Conservation (phyloP, 2,797 vertebrate species). For the Eidolon dupreanum region DNA sequence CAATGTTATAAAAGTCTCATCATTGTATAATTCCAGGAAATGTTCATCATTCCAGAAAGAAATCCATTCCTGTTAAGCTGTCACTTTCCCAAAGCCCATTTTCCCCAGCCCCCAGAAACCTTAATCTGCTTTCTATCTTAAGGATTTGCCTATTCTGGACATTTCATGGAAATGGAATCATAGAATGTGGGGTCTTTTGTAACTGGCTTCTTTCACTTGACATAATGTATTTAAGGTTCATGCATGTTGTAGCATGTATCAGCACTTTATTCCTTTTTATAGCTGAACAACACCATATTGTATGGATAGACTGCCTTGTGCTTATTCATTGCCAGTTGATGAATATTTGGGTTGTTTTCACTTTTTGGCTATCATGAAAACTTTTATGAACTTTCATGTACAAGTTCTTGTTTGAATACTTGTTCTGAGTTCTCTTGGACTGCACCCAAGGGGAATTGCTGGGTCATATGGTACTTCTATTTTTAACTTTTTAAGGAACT, state of each 20-base stretch:
- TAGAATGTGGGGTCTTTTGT: background rate
- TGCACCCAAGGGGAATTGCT: background rate
- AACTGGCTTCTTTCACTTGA: background rate
- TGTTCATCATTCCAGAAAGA: background rate
- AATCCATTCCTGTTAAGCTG: background rate
- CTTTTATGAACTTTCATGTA: background rate
- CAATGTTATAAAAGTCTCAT: background rate
- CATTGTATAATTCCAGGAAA: background rate
- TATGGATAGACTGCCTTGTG: background rate
- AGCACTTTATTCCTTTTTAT: background rate
- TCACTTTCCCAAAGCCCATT: background rate
- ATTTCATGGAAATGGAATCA: background rate
- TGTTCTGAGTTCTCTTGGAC: background rate
- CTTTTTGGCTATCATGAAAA: background rate
- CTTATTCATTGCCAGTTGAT: background rate
- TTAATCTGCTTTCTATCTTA: background rate
- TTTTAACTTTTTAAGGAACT: background rate
- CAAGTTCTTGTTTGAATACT: background rate
- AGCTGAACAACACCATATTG: background rate
- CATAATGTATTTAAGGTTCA: background rate
- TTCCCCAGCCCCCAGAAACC: background rate
- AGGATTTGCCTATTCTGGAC: background rate
- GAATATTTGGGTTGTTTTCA: background rate
- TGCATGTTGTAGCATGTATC: background rate
- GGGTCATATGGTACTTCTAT: background rate